A percentile compares a stretch with the other conserved stretches of the same genome.
Conservation (phyloP, 2,113 vertebrate genomes). For the Nibea coibor region DNA sequence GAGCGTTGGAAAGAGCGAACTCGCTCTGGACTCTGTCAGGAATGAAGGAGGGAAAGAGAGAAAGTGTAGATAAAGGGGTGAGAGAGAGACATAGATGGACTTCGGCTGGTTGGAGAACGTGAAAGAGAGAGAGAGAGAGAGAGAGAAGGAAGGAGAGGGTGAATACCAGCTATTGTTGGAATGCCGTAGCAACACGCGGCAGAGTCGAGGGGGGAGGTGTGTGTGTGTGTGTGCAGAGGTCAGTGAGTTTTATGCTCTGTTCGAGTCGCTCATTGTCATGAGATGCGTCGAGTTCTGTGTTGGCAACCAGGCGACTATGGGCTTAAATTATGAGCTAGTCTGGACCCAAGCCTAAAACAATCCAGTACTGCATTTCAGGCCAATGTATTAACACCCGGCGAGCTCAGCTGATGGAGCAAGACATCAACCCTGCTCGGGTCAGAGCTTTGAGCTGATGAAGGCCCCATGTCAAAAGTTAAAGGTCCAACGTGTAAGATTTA, state of each 20-base stretch:
- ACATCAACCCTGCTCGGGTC: constrained; percentile 14
- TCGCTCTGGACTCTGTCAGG: constrained; percentile 49
- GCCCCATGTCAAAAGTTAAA: too few relatives aligned
- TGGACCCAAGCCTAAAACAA: constrained; percentile 51
- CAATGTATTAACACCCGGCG: constrained; percentile 30
- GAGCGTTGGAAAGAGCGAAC: constrained; percentile 22
- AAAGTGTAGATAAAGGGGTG: constrained; percentile 55
- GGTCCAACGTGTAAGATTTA: too few relatives aligned
- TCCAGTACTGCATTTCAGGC: constrained; percentile 32
- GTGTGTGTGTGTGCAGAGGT: constrained; percentile 46
- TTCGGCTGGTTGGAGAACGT: constrained; percentile 42
- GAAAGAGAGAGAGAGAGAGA: constrained; percentile 40
- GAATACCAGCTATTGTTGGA: constrained; percentile 83
- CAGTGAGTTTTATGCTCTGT: constrained; percentile 68
- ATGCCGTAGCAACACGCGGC: constrained; percentile 70
- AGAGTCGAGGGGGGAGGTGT: constrained; percentile 56
- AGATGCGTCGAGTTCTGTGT: constrained; percentile 45
- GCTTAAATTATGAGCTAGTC: constrained; percentile 59
- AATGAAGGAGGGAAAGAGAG: constrained; percentile 36
- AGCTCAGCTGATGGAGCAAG: background rate
- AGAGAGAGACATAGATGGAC: constrained; percentile 67
- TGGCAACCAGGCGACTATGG: constrained; percentile 45
- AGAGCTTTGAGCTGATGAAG: too few relatives aligned
- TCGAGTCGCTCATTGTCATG: constrained; percentile 46
- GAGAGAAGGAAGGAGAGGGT: constrained; percentile 52